Evolutionary conservation across 2,797 vertebrate species (phyloP).

Genomic region (Vireo griseus): DNA sequence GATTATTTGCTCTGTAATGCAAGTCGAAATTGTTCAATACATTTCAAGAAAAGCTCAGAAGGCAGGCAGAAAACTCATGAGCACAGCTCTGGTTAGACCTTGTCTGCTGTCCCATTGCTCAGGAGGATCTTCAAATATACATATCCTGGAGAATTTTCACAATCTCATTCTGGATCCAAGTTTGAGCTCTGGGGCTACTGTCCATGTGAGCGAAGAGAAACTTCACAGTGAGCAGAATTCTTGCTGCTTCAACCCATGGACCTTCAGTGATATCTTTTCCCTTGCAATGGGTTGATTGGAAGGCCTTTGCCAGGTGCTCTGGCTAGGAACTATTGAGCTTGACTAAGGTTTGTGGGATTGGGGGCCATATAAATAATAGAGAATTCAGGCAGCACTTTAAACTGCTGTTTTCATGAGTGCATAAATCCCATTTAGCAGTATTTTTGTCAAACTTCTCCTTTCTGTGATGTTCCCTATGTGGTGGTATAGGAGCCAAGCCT

Average conservation of each 20-base stretch:
- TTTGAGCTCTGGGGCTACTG: not conserved
- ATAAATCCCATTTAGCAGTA: not conserved
- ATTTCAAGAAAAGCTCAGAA: not conserved
- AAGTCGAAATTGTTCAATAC: not conserved
- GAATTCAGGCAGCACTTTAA: not conserved
- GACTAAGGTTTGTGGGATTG: not conserved
- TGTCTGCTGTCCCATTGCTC: not conserved
- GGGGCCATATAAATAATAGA: not conserved
- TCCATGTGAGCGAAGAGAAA: not conserved
- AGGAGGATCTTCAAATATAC: not conserved
- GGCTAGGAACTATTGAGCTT: not conserved
- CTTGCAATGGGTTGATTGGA: not conserved
- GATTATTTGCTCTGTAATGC: not conserved
- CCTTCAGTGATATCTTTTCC: not conserved
- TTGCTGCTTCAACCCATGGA: not conserved
- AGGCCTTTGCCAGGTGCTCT: not conserved
- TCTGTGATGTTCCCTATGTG: not conserved
- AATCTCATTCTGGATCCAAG: not conserved
- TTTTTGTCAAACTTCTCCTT: not conserved
- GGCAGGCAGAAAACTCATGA: not conserved
- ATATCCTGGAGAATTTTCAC: not conserved
- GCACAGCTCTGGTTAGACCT: not conserved
- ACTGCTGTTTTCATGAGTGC: not conserved
- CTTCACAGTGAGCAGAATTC: not conserved
- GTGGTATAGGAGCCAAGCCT: not conserved